Percentiles rank a stretch among this genome's conserved stretches.
Evolutionary conservation across 2,797 vertebrate genomes (phyloP).

Genomic region (Micropoecilia bifurca): DNA sequence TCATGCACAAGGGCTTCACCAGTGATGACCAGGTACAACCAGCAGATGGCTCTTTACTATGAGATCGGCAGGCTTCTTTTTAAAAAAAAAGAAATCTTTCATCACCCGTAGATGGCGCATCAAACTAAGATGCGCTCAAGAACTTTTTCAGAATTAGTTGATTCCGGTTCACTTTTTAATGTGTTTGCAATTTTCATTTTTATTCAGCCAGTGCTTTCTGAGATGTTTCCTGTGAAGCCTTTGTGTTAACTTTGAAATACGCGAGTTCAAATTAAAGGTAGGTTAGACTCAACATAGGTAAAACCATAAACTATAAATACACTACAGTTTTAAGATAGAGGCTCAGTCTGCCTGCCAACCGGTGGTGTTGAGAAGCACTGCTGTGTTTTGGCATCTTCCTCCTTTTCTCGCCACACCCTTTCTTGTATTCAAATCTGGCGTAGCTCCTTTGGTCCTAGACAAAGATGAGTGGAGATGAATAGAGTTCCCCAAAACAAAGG

Average conservation of each 20-base stretch:
- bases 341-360: constrained; percentile 29
- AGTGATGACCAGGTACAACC: constrained; percentile 91
- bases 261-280: neutral
- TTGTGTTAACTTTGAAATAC: neutral
- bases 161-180: constrained; percentile 9
- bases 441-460: constrained; percentile 54
- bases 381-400: constrained; percentile 66
- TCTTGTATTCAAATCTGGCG: constrained; percentile 60
- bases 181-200: constrained; percentile 5
- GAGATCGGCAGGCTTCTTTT: neutral
- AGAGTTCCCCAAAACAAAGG: constrained; percentile 68
- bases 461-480: constrained; percentile 63
- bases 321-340: constrained; percentile 3
- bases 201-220: constrained; percentile 6
- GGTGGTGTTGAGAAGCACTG: constrained; percentile 39
- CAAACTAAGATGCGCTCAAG: constrained; percentile 14
- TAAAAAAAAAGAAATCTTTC: too few species aligned
- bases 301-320: constrained; percentile 5
- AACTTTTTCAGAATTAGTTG: neutral
- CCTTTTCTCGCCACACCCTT: constrained; percentile 58
- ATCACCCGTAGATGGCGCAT: constrained; percentile 65
- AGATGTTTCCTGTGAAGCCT: rapidly evolving
- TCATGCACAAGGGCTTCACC: constrained; percentile 93
- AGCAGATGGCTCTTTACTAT: constrained; percentile 40
- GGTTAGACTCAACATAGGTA: constrained; percentile 3